Conservation (phyloP, 1,140 invertebrate genomes). For the Hycleus phaleratus region DNA sequence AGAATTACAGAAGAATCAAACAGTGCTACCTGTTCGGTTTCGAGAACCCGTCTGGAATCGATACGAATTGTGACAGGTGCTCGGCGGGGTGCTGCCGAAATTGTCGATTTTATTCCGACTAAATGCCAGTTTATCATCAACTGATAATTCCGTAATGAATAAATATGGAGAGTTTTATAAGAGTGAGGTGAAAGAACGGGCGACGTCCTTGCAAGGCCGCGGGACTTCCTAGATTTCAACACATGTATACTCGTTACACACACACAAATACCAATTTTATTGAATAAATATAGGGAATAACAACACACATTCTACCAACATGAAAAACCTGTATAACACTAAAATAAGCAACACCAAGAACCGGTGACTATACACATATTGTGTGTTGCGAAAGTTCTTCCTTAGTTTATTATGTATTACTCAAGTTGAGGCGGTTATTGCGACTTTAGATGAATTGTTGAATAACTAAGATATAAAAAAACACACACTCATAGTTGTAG, state of each 20-base stretch:
- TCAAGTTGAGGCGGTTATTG: conserved; percentile 10
- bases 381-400: conserved; percentile 4
- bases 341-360: conserved; percentile 4
- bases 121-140: too few relatives aligned
- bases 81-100: too few relatives aligned
- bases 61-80: too few relatives aligned
- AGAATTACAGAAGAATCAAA: too few relatives aligned
- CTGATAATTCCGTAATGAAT: too few relatives aligned
- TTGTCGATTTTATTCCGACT: too few relatives aligned
- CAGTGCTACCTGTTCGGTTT: too few relatives aligned
- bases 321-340: not conserved
- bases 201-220: conserved; percentile 36
- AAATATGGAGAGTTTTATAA: too few relatives aligned
- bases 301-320: conserved; percentile 8
- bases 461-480: conserved; percentile 1
- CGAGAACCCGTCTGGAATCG: too few relatives aligned
- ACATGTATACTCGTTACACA: conserved; percentile 10
- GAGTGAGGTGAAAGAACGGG: conserved; percentile 26
- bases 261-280: too few relatives aligned
- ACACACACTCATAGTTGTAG: not conserved
- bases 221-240: conserved; percentile 34
- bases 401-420: conserved; percentile 9
- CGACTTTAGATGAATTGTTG: conserved; percentile 8
- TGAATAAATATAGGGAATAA: not conserved
- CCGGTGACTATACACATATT: conserved; percentile 6